These are phyloP conservation scores for Amblyopsis hoosieri DNA, from an alignment of 2,797 vertebrate genomes.

Conservation along the genomic window DNA sequence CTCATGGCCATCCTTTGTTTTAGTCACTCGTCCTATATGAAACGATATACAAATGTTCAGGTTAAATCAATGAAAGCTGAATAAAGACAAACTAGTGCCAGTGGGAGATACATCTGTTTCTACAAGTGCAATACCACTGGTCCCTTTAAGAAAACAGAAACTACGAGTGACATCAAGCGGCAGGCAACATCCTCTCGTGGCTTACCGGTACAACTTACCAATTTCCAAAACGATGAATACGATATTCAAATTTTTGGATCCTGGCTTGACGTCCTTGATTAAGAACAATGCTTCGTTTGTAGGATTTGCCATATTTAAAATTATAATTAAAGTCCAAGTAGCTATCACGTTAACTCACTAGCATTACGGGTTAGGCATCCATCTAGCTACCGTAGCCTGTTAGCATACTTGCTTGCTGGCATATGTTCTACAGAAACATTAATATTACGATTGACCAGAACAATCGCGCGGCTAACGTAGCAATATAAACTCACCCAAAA, in stretches of 20 bases:
- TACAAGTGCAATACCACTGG: slow-evolving; percentile 4
- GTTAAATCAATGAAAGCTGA: neutral
- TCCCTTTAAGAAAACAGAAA: slow-evolving; percentile 60
- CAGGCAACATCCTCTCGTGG: slow-evolving; percentile 13
- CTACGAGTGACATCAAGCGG: slow-evolving; percentile 12
- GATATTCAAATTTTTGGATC: slow-evolving; percentile 97
- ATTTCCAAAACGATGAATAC: slow-evolving; percentile 99
- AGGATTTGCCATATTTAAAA: slow-evolving; percentile 76
- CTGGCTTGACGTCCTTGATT: slow-evolving; percentile 96
- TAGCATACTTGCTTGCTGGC: slow-evolving; percentile 23
- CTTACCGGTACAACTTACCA: slow-evolving; percentile 83
- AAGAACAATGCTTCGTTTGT: slow-evolving; percentile 84
- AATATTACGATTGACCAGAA: neutral
- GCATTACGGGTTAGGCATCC: neutral
- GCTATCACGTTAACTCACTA: slow-evolving; percentile 16
- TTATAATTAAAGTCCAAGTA: slow-evolving; percentile 21
- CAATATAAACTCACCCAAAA: neutral
- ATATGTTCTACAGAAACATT: neutral
- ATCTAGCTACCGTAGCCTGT: slow-evolving; percentile 35
- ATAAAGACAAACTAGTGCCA: neutral
- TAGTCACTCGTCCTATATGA: slow-evolving; percentile 90
- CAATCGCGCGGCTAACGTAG: neutral
- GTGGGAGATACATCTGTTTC: neutral
- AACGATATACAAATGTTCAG: neutral
- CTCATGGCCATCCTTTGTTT: slow-evolving; percentile 98